phyloP scores from a whole-genome alignment of 2,113 vertebrate species.

The Ageneiosus marmoratus region DNA sequence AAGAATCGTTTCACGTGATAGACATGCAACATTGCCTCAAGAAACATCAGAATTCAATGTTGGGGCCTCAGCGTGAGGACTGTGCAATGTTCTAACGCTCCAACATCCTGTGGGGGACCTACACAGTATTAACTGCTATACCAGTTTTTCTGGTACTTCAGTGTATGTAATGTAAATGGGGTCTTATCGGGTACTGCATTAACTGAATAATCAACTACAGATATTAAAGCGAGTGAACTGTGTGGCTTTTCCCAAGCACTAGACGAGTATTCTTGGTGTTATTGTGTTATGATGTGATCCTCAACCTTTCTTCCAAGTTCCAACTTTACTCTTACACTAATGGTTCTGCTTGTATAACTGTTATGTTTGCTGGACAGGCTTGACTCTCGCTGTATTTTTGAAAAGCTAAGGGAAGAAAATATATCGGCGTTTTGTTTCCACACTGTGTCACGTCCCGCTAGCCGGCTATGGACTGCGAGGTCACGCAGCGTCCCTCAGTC shows the following conservation, averaged over 20 bases:
- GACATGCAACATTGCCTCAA: too few species aligned
- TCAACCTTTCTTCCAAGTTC: background rate
- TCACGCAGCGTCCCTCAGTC: slow-evolving; percentile 42
- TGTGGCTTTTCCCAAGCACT: background rate
- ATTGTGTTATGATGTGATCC: background rate
- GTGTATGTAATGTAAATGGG: too few species aligned
- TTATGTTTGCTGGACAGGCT: background rate
- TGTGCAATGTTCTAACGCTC: too few species aligned
- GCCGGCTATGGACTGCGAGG: slow-evolving; percentile 3
- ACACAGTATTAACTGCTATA: too few species aligned
- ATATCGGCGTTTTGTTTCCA: background rate
- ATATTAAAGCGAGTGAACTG: background rate
- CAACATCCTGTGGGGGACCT: too few species aligned
- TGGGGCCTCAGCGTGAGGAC: too few species aligned
- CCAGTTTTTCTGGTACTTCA: too few species aligned
- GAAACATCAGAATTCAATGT: too few species aligned
- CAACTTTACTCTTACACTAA: background rate
- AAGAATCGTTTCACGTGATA: too few species aligned
- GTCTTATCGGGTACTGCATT: background rate
- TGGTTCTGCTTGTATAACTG: background rate
- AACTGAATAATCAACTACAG: background rate
- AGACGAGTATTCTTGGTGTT: background rate
- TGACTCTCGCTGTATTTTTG: background rate
- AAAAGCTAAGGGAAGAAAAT: background rate
- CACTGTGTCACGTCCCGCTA: background rate